Percentiles rank a stretch among this genome's conserved stretches.
phyloP scores from a whole-genome alignment of 2,888 invertebrate species.

The Pseudoips prasinana region DNA sequence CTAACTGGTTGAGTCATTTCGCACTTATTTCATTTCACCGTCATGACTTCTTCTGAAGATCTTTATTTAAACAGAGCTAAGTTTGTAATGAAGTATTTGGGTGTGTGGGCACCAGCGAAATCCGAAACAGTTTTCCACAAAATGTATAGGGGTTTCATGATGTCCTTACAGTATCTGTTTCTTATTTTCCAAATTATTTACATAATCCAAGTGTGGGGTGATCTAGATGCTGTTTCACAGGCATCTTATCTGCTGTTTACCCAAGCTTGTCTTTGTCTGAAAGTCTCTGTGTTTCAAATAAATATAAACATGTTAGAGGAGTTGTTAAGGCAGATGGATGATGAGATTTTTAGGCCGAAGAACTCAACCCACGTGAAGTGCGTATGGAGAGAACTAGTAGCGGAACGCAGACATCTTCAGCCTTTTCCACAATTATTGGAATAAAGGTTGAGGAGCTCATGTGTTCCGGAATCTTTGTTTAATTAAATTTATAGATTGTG shows the following conservation, averaged over 20 bases:
- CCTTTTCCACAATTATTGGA: too few species aligned
- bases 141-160: conserved; percentile 50
- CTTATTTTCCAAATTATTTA: conserved; percentile 63
- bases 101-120: conserved; percentile 58
- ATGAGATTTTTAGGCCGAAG: conserved; percentile 54
- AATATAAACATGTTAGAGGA: conserved; percentile 49
- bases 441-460: too few species aligned
- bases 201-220: conserved; percentile 65
- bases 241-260: conserved; percentile 67
- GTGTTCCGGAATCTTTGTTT: too few species aligned
- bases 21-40: too few species aligned
- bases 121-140: conserved; percentile 41
- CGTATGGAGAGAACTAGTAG: too few species aligned
- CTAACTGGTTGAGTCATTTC: too few species aligned
- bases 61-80: conserved; percentile 62
- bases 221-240: conserved; percentile 64
- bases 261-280: conserved; percentile 69
- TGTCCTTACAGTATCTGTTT: conserved; percentile 59
- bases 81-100: conserved; percentile 63
- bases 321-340: conserved; percentile 53
- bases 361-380: conserved; percentile 52
- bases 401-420: too few species aligned
- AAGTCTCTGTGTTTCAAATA: conserved; percentile 59
- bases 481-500: too few species aligned
- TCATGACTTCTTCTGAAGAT: conserved; percentile 40